A percentile compares a stretch with the other conserved stretches of the same genome.
phyloP scores from a whole-genome alignment of 2,888 invertebrate species.

The Pandemis corylana region DNA sequence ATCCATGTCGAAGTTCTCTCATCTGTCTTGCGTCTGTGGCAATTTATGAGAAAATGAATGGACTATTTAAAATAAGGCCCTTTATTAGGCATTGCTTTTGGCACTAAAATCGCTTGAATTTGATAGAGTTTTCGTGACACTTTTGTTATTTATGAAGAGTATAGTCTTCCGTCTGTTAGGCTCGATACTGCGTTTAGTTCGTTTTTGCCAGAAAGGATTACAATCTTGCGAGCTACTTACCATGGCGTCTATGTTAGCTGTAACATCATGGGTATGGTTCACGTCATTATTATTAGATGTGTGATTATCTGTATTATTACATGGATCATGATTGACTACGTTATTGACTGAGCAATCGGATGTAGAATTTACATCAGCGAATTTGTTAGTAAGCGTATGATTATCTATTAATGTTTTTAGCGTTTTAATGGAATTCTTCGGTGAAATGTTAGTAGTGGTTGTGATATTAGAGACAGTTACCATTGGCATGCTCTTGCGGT shows the following conservation, averaged over 20 bases:
- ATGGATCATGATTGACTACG: slow-evolving; percentile 58
- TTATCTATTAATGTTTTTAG: slow-evolving; percentile 66
- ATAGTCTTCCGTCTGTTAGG: slow-evolving; percentile 82
- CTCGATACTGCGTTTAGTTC: slow-evolving; percentile 73
- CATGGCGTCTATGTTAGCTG: slow-evolving; percentile 61
- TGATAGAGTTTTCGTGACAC: slow-evolving; percentile 64
- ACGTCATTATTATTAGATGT: slow-evolving; percentile 57
- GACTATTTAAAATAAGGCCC: slow-evolving; percentile 52
- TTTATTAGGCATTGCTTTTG: slow-evolving; percentile 54
- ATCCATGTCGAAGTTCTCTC: slow-evolving; percentile 65
- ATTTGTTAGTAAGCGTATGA: slow-evolving; percentile 63
- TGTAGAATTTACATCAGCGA: slow-evolving; percentile 63
- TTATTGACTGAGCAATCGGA: slow-evolving; percentile 63
- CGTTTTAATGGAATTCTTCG: slow-evolving; percentile 81
- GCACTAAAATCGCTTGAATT: slow-evolving; percentile 53
- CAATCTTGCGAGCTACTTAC: slow-evolving; percentile 78
- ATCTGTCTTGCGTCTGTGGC: slow-evolving; percentile 68
- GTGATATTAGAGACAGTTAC: slow-evolving; percentile 85
- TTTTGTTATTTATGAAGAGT: slow-evolving; percentile 80
- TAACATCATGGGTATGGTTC: slow-evolving; percentile 56
- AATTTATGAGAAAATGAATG: slow-evolving; percentile 74
- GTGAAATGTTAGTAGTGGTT: slow-evolving; percentile 83
- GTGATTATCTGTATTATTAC: slow-evolving; percentile 50
- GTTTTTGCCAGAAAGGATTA: slow-evolving; percentile 80
- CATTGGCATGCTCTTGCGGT: slow-evolving; percentile 82